phyloP scores from a whole-genome alignment of 2,113 vertebrate genomes.

The Hemichromis elongatus region DNA sequence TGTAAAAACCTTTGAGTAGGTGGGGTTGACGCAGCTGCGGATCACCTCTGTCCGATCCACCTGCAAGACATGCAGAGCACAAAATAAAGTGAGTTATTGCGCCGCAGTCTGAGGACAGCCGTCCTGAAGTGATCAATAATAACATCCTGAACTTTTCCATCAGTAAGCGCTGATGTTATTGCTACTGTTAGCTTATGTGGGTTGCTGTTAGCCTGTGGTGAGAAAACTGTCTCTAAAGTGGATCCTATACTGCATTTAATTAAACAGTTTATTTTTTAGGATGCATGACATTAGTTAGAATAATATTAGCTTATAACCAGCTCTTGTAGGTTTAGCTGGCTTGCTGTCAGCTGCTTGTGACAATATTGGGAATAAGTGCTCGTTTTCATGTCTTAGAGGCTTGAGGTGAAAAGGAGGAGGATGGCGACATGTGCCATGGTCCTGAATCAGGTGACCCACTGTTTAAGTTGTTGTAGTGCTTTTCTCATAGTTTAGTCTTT shows the following conservation, averaged over 20 bases:
- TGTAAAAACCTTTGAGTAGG: slow-evolving; percentile 94
- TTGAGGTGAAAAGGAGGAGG: too few species aligned
- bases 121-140: background rate
- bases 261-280: background rate
- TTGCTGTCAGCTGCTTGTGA: too few species aligned
- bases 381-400: background rate
- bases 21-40: slow-evolving; percentile 87
- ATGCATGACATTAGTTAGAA: background rate
- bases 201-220: background rate
- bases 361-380: too few species aligned
- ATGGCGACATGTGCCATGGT: too few species aligned
- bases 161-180: background rate
- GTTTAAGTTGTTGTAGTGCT: background rate
- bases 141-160: rapidly evolving
- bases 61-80: slow-evolving; percentile 59
- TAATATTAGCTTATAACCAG: background rate
- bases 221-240: background rate
- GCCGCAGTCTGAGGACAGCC: background rate
- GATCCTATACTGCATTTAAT: background rate
- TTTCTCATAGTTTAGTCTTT: background rate
- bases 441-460: background rate
- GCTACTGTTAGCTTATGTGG: rapidly evolving
- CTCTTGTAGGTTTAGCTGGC: background rate
- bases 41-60: slow-evolving; percentile 96
- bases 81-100: background rate